These are phyloP conservation scores for Pyrocephalus nanus DNA, from an alignment of 2,797 vertebrate genomes.

Conservation along the genomic window DNA sequence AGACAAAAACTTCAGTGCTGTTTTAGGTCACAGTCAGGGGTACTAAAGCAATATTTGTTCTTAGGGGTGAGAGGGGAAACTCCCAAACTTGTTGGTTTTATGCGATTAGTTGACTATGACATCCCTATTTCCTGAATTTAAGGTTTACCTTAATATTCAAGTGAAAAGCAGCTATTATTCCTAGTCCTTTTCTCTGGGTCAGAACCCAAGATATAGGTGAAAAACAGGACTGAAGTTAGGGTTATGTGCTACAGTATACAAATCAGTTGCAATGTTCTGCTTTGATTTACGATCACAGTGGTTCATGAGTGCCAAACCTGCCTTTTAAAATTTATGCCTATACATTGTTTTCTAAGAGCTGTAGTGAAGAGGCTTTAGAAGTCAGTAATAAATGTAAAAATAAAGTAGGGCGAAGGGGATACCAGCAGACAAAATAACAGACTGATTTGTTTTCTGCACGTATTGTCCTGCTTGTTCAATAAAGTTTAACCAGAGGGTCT, in stretches of 20 bases:
- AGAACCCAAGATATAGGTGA: not conserved
- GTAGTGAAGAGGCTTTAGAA: not conserved
- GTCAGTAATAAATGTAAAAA: not conserved
- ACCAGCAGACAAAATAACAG: not conserved
- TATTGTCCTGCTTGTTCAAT: not conserved
- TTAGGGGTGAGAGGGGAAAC: accelerated
- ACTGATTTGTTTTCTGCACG: not conserved
- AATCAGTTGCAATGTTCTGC: not conserved
- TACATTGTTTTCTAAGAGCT: not conserved
- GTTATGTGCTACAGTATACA: not conserved
- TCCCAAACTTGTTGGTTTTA: not conserved
- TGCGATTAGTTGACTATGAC: not conserved
- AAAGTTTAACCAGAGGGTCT: not conserved
- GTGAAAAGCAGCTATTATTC: not conserved
- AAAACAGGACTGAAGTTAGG: not conserved
- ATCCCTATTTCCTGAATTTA: not conserved
- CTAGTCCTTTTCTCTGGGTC: not conserved
- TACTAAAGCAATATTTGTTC: not conserved
- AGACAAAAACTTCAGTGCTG: not conserved
- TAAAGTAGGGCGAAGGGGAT: not conserved
- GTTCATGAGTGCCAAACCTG: not conserved
- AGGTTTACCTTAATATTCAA: not conserved
- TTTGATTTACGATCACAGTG: not conserved
- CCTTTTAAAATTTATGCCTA: not conserved
- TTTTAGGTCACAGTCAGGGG: not conserved